Evolutionary conservation across 1,140 invertebrate species (phyloP).

Genomic region (Megalopta genalis): DNA sequence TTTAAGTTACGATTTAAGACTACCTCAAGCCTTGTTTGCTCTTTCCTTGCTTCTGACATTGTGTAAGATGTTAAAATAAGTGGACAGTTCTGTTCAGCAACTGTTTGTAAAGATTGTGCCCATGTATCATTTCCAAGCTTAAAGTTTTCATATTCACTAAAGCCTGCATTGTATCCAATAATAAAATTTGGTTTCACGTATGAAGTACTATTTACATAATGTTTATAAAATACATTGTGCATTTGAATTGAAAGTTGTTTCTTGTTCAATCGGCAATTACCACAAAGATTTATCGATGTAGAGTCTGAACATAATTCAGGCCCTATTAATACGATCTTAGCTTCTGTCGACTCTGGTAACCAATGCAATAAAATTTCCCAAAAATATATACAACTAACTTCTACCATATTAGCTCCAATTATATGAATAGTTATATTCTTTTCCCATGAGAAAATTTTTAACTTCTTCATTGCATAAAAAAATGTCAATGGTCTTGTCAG

Average conservation of each 20-base stretch:
- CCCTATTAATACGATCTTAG: constrained; percentile 67
- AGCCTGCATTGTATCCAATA: constrained; percentile 71
- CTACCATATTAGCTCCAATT: constrained; percentile 67
- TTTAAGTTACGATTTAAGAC: constrained; percentile 54
- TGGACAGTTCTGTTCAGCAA: constrained; percentile 68
- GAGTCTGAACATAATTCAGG: constrained; percentile 61
- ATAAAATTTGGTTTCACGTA: constrained; percentile 67
- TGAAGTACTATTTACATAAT: constrained; percentile 52
- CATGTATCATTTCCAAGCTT: constrained; percentile 64
- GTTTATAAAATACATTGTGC: constrained; percentile 57
- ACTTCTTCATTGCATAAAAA: constrained; percentile 63
- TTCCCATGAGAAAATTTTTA: constrained; percentile 42
- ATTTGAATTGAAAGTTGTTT: constrained; percentile 56
- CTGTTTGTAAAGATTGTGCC: constrained; percentile 53
- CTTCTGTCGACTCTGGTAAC: constrained; percentile 48
- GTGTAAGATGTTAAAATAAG: constrained; percentile 70
- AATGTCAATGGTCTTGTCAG: constrained; percentile 70
- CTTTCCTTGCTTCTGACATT: constrained; percentile 61
- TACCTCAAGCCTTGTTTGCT: constrained; percentile 65
- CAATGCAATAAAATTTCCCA: constrained; percentile 73
- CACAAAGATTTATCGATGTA: constrained; percentile 54
- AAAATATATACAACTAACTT: constrained; percentile 59
- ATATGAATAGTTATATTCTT: constrained; percentile 66
- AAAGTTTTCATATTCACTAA: constrained; percentile 66
- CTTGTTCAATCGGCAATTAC: constrained; percentile 50